Base-by-base conservation (phyloP, 2,797 vertebrate genomes). In the Cryptoprocta ferox region DNA sequence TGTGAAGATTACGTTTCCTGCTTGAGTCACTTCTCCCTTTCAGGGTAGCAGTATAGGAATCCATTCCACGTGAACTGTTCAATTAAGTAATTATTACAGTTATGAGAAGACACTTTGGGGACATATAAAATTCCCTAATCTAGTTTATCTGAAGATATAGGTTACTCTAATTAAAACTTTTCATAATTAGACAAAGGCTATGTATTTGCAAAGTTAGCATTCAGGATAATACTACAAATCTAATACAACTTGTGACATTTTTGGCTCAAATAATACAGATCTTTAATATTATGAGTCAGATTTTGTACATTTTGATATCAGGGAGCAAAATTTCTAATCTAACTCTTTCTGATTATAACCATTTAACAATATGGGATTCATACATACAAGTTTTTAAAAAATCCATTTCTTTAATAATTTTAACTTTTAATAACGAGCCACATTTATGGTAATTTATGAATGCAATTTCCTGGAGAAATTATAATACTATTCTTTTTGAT, bases 181-280 rank as follows among this genome's bases (percentile, higher is more conserved):
- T 48, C 56, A 75, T 86, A 73, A 89, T 82, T 56, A 93, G 42
- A 79, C 3, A 82, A 92, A 89, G 24, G 11, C 18, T 86, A 75
- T 6, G 1, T 71, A 75, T 75, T 95, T 96, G 89, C 68, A 68
- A 94, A 95, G 86, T 53, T 35, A 78, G 39, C 79, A 80, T 84
- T 94, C 42, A 93, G 61, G 39, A 71, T 80, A 83, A 75, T 13
- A 53, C 30, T 83, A 61, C 71, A 88, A 76, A 61, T 85, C 21
- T 53, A 70, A 37, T 4, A 79, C 14, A 89, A 53, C 4, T 80
- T 80, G n/a, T 4, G 21, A 6, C 65, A 50, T 63, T 61, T 66
- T 76, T 61, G 66, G 78, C 59, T 92, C 92, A 19, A 19, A 50
- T 89, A 89, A 87, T 45, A 87, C 50, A 35, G 63, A 56, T 63